These are phyloP conservation scores for Sphyrna mokarran DNA, from an alignment of 2,113 vertebrate genomes.

Conservation along the genomic window DNA sequence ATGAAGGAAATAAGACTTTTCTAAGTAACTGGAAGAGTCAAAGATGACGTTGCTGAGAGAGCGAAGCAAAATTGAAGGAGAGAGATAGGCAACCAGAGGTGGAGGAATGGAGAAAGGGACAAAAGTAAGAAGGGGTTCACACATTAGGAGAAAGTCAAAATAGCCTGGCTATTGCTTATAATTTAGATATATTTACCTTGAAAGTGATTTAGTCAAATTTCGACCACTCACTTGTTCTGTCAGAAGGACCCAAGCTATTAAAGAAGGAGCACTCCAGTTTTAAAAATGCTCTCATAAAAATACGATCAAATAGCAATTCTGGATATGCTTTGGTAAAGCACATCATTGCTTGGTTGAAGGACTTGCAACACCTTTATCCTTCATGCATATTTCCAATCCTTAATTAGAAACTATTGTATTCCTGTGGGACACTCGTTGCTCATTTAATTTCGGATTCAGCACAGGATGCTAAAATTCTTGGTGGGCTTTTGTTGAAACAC, in stretches of 20 bases:
- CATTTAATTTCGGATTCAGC: background rate
- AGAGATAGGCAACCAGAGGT: background rate
- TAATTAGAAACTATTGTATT: background rate
- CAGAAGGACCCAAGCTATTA: background rate
- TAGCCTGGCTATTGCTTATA: background rate
- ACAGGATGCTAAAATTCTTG: background rate
- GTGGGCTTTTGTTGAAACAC: background rate
- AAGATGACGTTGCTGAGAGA: background rate
- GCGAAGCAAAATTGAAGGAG: background rate
- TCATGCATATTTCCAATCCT: background rate
- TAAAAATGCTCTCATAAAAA: background rate
- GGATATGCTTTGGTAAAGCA: background rate
- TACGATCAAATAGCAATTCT: background rate
- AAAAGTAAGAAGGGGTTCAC: background rate
- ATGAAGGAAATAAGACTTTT: background rate
- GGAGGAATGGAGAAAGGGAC: background rate
- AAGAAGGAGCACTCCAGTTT: background rate
- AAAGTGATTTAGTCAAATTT: background rate
- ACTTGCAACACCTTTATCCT: background rate
- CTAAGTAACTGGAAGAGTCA: background rate
- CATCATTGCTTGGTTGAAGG: background rate
- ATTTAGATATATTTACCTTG: background rate
- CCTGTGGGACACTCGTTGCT: background rate
- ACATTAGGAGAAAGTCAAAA: background rate
- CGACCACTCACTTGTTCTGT: background rate